Conservation (phyloP, 2,113 vertebrate genomes). For the Pyrgilauda ruficollis region DNA sequence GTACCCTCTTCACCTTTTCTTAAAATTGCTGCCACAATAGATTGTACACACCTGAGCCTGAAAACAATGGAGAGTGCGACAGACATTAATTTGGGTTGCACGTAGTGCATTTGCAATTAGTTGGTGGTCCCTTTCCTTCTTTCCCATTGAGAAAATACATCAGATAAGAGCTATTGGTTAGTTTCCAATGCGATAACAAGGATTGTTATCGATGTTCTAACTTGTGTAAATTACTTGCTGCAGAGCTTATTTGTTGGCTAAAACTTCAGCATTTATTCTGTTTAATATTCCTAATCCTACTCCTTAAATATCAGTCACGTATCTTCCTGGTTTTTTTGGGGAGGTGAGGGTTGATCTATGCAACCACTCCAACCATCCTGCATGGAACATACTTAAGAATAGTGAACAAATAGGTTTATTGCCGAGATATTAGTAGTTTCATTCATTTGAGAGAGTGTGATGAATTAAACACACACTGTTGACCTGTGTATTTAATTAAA, state of each 20-base stretch:
- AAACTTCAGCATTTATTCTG: background rate
- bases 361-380: background rate
- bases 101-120: fast-evolving
- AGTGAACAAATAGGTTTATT: background rate
- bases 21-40: background rate
- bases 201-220: background rate
- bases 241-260: background rate
- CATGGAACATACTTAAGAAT: background rate
- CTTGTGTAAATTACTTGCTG: background rate
- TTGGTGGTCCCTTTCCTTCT: background rate
- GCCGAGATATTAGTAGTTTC: background rate
- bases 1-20: background rate
- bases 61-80: background rate
- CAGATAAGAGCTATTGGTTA: background rate
- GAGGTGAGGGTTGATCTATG: background rate
- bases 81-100: background rate
- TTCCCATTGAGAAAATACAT: background rate
- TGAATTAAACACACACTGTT: background rate
- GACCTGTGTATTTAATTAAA: background rate
- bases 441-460: background rate
- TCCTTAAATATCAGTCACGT: background rate
- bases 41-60: background rate
- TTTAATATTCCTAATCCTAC: background rate
- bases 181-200: background rate
- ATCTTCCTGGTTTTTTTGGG: background rate